phyloP scores from a whole-genome alignment of 35 echinoderm and acorn worm species.

The Amphiura filiformis region DNA sequence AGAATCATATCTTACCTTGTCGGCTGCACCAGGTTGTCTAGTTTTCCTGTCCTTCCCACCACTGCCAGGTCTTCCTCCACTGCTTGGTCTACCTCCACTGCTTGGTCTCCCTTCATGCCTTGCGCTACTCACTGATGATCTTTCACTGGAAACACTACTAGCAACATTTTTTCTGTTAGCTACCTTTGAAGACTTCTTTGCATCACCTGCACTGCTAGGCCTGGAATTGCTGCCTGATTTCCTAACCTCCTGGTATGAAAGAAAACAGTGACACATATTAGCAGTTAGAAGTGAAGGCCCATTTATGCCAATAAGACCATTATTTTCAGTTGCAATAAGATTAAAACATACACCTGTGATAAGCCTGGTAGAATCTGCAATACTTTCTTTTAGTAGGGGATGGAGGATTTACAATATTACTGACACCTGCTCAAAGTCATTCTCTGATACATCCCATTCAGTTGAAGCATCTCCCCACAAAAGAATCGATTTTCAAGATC shows the following conservation, averaged over 20 bases:
- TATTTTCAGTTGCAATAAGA: too few relatives aligned
- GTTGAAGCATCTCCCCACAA: too few relatives aligned
- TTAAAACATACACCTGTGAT: too few relatives aligned
- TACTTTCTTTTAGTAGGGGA: too few relatives aligned
- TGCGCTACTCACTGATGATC: too few relatives aligned
- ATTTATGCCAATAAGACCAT: too few relatives aligned
- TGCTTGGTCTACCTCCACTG: neutral
- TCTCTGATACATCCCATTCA: too few relatives aligned
- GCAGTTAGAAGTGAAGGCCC: conserved; percentile 4
- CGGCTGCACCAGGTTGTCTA: neutral
- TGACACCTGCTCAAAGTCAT: too few relatives aligned
- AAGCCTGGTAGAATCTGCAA: too few relatives aligned
- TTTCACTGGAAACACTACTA: neutral
- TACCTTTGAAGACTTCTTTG: conserved; percentile 19
- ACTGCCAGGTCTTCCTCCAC: neutral
- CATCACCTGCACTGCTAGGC: conserved; percentile 6
- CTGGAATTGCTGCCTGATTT: neutral
- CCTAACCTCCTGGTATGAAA: neutral
- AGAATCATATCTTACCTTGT: neutral
- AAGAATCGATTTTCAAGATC: too few relatives aligned
- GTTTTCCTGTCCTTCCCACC: neutral
- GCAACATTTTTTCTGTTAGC: neutral
- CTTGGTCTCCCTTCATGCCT: neutral
- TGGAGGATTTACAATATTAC: too few relatives aligned
- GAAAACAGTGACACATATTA: neutral